Percentiles rank a stretch among this genome's conserved stretches.
Conservation (phyloP, 2,797 vertebrate species). For the Euthynnus affinis region DNA sequence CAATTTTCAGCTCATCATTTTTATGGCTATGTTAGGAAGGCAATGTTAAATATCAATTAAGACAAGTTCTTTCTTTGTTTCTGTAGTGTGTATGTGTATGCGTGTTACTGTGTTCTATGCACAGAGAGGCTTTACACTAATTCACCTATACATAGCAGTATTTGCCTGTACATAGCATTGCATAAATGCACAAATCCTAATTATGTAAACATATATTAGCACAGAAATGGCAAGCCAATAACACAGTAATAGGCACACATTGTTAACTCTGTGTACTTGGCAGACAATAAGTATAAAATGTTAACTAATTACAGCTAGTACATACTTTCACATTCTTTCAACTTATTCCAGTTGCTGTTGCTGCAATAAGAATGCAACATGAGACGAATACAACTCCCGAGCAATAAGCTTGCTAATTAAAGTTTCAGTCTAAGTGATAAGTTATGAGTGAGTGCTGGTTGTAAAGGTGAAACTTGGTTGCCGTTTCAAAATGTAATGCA, state of each 20-base stretch:
- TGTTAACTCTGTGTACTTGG: slow-evolving; percentile 38
- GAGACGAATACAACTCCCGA: slow-evolving; percentile 19
- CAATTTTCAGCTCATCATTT: slow-evolving; percentile 22
- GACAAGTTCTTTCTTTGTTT: slow-evolving; percentile 28
- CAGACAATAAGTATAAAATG: slow-evolving; percentile 46
- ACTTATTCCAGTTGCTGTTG: slow-evolving; percentile 74
- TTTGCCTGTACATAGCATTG: slow-evolving; percentile 18
- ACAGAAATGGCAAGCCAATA: slow-evolving; percentile 42
- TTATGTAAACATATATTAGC: slow-evolving; percentile 20
- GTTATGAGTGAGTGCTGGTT: slow-evolving; percentile 32
- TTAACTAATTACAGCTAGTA: slow-evolving; percentile 59
- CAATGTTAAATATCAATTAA: slow-evolving; percentile 41
- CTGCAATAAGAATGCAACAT: slow-evolving; percentile 41
- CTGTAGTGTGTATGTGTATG: slow-evolving; percentile 4
- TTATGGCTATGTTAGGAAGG: slow-evolving; percentile 20
- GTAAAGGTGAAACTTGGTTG: slow-evolving; percentile 22
- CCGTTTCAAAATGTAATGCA: slow-evolving; percentile 5
- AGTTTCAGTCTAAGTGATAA: slow-evolving; percentile 25
- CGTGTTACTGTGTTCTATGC: slow-evolving; percentile 19
- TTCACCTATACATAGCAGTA: slow-evolving; percentile 15
- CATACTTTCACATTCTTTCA: slow-evolving; percentile 69
- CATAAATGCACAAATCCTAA: slow-evolving; percentile 41
- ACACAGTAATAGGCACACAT: slow-evolving; percentile 52
- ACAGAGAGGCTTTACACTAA: slow-evolving; percentile 32
- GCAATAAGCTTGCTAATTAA: slow-evolving; percentile 24